Conservation (phyloP, 2,888 invertebrate species). For the Eupithecia inturbata region DNA sequence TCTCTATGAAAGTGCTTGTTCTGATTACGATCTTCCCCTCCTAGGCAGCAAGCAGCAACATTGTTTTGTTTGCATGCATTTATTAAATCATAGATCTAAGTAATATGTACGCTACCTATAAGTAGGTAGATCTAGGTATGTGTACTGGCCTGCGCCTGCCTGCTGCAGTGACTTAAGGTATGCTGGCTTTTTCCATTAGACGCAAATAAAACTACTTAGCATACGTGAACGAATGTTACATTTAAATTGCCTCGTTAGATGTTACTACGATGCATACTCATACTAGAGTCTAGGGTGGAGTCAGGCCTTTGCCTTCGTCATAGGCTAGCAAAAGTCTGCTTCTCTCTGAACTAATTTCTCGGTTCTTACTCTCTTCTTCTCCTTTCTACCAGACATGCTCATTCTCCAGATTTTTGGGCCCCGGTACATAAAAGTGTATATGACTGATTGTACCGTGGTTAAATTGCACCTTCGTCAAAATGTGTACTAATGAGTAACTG, state of each 20-base stretch:
- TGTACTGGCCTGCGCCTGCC: not conserved
- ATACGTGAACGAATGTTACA: slow-evolving; percentile 18
- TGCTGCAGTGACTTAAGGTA: not conserved
- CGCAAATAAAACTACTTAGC: slow-evolving; percentile 15
- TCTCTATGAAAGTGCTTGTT: not conserved
- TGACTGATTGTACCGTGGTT: too few species aligned
- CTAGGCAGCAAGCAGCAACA: not conserved
- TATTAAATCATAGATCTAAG: not conserved
- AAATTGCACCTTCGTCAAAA: too few species aligned
- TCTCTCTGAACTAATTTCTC: not conserved
- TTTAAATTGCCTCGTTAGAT: slow-evolving; percentile 29
- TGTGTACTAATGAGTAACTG: too few species aligned
- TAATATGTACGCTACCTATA: not conserved
- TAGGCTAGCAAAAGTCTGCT: not conserved
- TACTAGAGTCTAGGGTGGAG: not conserved
- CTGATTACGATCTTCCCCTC: not conserved
- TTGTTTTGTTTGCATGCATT: not conserved
- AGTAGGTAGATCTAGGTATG: not conserved
- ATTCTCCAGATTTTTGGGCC: too few species aligned
- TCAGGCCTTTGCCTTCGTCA: not conserved
- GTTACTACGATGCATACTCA: slow-evolving; percentile 2
- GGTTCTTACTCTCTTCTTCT: not conserved
- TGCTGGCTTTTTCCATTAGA: slow-evolving; percentile 17
- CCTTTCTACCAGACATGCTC: not conserved
- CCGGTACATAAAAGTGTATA: too few species aligned